Evolutionary conservation across 2,113 vertebrate genomes (phyloP).

Genomic region (Elachura formosa): DNA sequence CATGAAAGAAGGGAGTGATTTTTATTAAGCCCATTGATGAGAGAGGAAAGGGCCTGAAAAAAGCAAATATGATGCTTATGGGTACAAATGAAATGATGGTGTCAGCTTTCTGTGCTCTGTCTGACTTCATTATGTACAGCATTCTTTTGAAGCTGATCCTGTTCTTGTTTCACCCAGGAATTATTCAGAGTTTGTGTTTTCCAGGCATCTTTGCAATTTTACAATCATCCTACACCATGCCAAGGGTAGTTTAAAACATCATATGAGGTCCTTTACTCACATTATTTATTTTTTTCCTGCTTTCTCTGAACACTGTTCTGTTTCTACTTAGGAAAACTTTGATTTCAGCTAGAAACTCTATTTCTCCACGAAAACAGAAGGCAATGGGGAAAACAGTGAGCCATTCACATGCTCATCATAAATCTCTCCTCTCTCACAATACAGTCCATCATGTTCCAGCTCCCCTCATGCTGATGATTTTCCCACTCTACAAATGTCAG

Average conservation of each 20-base stretch:
- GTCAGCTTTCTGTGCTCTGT: not conserved
- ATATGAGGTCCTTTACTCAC: not conserved
- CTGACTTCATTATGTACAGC: not conserved
- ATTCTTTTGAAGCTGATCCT: not conserved
- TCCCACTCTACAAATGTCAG: conserved; percentile 32
- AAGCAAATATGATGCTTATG: not conserved
- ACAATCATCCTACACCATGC: not conserved
- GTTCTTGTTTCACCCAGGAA: not conserved
- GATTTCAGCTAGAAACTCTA: not conserved
- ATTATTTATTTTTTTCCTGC: not conserved
- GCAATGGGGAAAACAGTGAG: conserved; percentile 6
- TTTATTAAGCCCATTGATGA: not conserved
- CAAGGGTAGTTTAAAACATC: conserved; percentile 29
- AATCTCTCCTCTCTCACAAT: conserved; percentile 42
- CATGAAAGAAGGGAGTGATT: not conserved
- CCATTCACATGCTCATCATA: not conserved
- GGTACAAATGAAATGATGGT: not conserved
- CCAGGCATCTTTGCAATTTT: conserved; percentile 18
- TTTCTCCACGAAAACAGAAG: conserved; percentile 5
- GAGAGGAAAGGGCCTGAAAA: not conserved
- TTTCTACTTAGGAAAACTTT: not conserved
- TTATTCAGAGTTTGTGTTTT: conserved; percentile 25
- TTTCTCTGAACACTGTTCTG: not conserved
- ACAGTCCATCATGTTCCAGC: conserved; percentile 38
- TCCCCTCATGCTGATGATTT: conserved; percentile 21